phyloP scores from a whole-genome alignment of 1,140 invertebrate species.

The Penaeus chinensis region DNA sequence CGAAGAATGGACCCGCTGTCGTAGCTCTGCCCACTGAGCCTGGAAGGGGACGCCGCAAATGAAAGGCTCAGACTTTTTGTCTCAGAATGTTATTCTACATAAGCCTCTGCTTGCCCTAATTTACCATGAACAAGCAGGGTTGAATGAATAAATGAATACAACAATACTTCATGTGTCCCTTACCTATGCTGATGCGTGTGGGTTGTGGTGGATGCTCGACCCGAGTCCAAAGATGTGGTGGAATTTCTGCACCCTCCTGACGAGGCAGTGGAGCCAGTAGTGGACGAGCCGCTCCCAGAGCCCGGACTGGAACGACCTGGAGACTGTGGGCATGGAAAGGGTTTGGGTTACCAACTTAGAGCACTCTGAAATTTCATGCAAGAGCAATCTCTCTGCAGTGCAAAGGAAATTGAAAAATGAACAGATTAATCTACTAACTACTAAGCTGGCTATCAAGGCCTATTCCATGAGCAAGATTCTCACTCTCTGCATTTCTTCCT shows the following conservation, averaged over 20 bases:
- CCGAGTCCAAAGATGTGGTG: conserved; percentile 91
- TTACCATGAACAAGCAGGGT: no score
- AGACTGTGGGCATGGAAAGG: conserved; percentile 72
- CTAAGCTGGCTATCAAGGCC: no score
- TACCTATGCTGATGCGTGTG: conserved; percentile 61
- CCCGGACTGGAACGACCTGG: conserved; percentile 90
- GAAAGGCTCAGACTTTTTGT: neutral
- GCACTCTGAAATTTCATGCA: no score
- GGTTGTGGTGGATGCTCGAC: conserved; percentile 80
- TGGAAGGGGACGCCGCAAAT: conserved; percentile 52
- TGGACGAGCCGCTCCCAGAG: conserved; percentile 79
- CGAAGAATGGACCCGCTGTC: conserved; percentile 70
- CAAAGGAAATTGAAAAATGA: no score
- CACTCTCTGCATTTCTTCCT: no score
- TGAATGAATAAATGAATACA: neutral
- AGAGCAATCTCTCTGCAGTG: no score
- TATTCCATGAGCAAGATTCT: no score
- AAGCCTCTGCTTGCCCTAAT: no score
- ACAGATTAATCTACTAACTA: no score
- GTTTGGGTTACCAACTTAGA: neutral
- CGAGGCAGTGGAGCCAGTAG: conserved; percentile 67
- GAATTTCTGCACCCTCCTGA: conserved; percentile 73
- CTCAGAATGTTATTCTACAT: no score
- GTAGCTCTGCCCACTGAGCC: conserved; percentile 71
- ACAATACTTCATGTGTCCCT: neutral